Conservation (phyloP, 2,888 invertebrate species). For the Hanleya hanleyi region DNA sequence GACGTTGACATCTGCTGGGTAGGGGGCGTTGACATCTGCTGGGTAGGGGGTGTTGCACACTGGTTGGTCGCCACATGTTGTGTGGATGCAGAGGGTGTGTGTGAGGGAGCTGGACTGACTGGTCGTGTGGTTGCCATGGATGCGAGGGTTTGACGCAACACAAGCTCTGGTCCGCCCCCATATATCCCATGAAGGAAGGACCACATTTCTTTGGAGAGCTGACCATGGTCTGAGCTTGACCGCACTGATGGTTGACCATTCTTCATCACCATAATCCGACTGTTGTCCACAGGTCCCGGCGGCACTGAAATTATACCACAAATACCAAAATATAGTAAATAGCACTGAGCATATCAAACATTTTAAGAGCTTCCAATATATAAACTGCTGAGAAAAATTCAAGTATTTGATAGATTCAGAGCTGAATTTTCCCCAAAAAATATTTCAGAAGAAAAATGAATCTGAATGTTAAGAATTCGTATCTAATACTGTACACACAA, state of each 20-base stretch:
- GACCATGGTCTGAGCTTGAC: conserved; percentile 73
- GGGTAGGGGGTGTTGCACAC: too few species aligned
- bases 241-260: conserved; percentile 64
- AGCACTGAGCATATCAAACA: background rate
- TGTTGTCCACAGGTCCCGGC: conserved; percentile 91
- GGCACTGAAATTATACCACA: conserved; percentile 79
- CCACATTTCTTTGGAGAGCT: conserved; percentile 90
- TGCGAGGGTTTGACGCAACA: background rate
- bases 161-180: conserved; percentile 84
- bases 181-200: conserved; percentile 89
- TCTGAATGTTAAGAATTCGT: too few species aligned
- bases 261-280: conserved; percentile 78
- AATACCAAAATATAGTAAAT: too few species aligned
- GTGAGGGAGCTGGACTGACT: background rate
- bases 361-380: background rate
- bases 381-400: background rate
- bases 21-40: too few species aligned
- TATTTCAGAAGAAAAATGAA: too few species aligned
- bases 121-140: background rate
- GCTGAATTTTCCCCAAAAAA: too few species aligned
- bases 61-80: too few species aligned
- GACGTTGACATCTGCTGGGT: too few species aligned
- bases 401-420: too few species aligned
- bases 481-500: too few species aligned
- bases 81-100: background rate